phyloP scores from a whole-genome alignment of 2,113 vertebrate genomes.

The Chaenocephalus aceratus region DNA sequence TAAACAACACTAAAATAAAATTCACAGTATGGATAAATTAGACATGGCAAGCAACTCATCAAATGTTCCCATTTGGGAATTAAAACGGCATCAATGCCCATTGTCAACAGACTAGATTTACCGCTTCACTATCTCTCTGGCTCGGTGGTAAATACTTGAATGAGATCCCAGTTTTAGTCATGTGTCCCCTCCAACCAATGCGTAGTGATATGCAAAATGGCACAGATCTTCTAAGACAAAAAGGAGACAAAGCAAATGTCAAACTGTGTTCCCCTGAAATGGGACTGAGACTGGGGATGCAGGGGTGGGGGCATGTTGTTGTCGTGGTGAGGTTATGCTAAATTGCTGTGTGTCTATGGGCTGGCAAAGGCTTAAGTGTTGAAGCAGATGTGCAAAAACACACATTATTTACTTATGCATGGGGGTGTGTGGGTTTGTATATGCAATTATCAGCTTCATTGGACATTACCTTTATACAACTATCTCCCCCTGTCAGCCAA shows the following conservation, averaged over 20 bases:
- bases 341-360: slow-evolving; percentile 37
- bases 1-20: slow-evolving; percentile 1
- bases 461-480: slow-evolving; percentile 42
- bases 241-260: slow-evolving; percentile 78
- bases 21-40: not conserved
- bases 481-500: slow-evolving; percentile 28
- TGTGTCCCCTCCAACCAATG: slow-evolving; percentile 65
- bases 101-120: slow-evolving; percentile 51
- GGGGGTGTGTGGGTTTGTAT: slow-evolving; percentile 44
- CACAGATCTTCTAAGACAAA: slow-evolving; percentile 65
- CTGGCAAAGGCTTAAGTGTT: slow-evolving; percentile 42
- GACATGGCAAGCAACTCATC: not conserved
- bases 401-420: slow-evolving; percentile 34
- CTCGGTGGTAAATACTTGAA: slow-evolving; percentile 59
- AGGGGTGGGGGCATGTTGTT: slow-evolving; percentile 37
- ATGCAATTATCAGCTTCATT: slow-evolving; percentile 57
- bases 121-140: slow-evolving; percentile 20
- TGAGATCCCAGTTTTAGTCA: slow-evolving; percentile 58
- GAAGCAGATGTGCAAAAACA: slow-evolving; percentile 59
- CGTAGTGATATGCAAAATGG: slow-evolving; percentile 76
- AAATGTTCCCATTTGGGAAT: slow-evolving; percentile 43
- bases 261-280: slow-evolving; percentile 69
- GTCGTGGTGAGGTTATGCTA: slow-evolving; percentile 36
- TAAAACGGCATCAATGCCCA: slow-evolving; percentile 41
- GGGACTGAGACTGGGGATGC: slow-evolving; percentile 26